Evolutionary conservation across 2,888 invertebrate genomes (phyloP).

Genomic region (Campaea margaritaria): DNA sequence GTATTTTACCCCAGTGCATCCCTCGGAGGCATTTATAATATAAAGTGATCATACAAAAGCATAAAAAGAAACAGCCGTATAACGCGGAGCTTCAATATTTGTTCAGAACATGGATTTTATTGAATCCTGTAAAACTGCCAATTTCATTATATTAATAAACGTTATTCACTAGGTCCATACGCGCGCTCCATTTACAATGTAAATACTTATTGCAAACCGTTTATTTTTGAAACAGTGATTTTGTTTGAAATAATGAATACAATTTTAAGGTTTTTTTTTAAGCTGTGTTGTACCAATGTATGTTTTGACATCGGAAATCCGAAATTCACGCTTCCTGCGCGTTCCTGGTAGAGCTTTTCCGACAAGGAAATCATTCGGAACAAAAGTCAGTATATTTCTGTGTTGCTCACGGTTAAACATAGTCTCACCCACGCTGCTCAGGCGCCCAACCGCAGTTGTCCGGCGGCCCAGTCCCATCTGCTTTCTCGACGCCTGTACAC

Average conservation of each 20-base stretch:
- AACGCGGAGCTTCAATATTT: constrained; percentile 3
- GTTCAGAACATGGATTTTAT: constrained; percentile 3
- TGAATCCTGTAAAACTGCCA: constrained; percentile 22
- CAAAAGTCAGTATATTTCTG: constrained; percentile 83
- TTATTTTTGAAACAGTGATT: too few species aligned
- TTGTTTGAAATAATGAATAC: too few species aligned
- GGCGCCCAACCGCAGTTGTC: constrained; percentile 57
- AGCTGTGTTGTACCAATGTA: constrained; percentile 9
- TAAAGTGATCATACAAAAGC: too few species aligned
- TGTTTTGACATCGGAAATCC: constrained; percentile 48
- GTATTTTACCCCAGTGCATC: too few species aligned
- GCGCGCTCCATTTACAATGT: not conserved
- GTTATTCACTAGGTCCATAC: not conserved
- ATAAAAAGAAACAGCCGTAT: not conserved
- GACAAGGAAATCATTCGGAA: constrained; percentile 75
- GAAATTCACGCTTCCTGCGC: constrained; percentile 44
- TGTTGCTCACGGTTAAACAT: constrained; percentile 83
- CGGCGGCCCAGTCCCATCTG: constrained; percentile 73
- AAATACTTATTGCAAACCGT: not conserved
- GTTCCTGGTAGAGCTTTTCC: constrained; percentile 56
- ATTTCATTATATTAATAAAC: not conserved
- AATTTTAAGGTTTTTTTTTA: too few species aligned
- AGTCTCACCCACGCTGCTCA: constrained; percentile 76
- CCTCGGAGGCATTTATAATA: too few species aligned
- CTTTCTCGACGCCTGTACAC: constrained; percentile 75